Base-by-base conservation (phyloP, 2,113 vertebrate species). In the Copsychus sechellarum region DNA sequence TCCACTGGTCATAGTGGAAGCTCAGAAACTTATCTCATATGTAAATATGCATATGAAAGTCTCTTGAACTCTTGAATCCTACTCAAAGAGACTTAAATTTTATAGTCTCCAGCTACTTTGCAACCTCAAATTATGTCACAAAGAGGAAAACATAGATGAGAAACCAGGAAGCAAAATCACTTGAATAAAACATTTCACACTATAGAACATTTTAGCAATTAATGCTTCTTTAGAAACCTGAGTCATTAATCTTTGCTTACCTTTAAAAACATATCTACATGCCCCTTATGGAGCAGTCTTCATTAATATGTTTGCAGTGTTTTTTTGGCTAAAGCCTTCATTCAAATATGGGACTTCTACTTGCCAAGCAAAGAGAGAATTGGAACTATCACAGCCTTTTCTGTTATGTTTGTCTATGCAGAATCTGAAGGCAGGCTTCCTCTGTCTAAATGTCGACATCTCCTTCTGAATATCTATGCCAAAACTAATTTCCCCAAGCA, bases 401-500 rank as follows among this genome's bases (percentile, higher is more conserved):
- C 60, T 74, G 8, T 34, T 65, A 23, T 33, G 43, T 92, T 95
- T 91, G n/a, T 76, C 56, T 84, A n/a, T 64, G 48, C 14, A 71
- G 57, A 93, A 72, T 54, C 18, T 69, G 82, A 92, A 91, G 23
- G 15, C 79, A 72, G 34, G 9, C 18, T 51, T 95, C 17, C 42
- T 85, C 78, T 90, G 40, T 64, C 60, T 94, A 89, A 95, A 91
- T 76, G 65, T 76, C 11, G 1, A 86, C 69, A 71, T 54, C 81
- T 87, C 54, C 38, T 95, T 88, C 64, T 82, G 71, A 94, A 86
- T 90, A 88, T 80, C 71, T 90, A 73, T 73, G 79, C 48, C 58
- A 88, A 94, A 93, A 88, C 65, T 93, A 67, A 90, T 95, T 95
- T 95, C 70, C 74, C 71, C 83, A 69, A 90, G 53, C 22, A 67